Evolutionary conservation across 2,797 vertebrate species (phyloP), one percentile per base, ranked within the genome.

Genomic region (Podarcis siculus): DNA sequence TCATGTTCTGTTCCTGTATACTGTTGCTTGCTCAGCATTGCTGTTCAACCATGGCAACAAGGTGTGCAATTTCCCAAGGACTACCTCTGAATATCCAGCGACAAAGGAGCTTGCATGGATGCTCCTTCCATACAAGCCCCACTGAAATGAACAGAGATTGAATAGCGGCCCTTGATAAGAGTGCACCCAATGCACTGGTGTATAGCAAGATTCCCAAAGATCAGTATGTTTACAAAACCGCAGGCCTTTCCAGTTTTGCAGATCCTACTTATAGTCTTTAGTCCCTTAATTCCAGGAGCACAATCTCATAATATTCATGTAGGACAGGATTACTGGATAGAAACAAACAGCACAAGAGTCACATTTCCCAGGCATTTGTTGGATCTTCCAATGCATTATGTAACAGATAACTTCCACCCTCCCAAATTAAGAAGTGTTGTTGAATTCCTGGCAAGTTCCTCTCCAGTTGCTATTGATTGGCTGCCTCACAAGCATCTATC

Each of bases 401-500:
- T 61, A 75, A 58, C 71, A 69, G 37, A 67, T 15, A 37, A 32
- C 42, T 4, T 37, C 85, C 79, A 39, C 39, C 79, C 17, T 25
- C 42, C 39, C 45, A 67, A 84, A 84, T 73, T 64, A 32, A 79
- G 66, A 45, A 81, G 32, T 4, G 3, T 32, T 71, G 30, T 39
- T 81, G 32, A 84, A 45, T 25, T 61, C 17, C 67, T 15, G 75
- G 75, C 81, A 67, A 21, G 85, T 23, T 87, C 87, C 86, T 87
- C 90, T 21, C 87, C 90, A 39, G 61, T 82, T 13, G 6, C 45
- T 37, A 99, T 93, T 99, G 98, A 96, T 99, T 99, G 90, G 98
- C 98, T 8, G 98, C 98, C 96, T 99, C 98, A 30, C 98, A 99
- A 89, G 98, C 98, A 0, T 99, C 98, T 86, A 99, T 99, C 98